Evolutionary conservation across 2,113 vertebrate species (phyloP).

Genomic region (Myotis davidii): DNA sequence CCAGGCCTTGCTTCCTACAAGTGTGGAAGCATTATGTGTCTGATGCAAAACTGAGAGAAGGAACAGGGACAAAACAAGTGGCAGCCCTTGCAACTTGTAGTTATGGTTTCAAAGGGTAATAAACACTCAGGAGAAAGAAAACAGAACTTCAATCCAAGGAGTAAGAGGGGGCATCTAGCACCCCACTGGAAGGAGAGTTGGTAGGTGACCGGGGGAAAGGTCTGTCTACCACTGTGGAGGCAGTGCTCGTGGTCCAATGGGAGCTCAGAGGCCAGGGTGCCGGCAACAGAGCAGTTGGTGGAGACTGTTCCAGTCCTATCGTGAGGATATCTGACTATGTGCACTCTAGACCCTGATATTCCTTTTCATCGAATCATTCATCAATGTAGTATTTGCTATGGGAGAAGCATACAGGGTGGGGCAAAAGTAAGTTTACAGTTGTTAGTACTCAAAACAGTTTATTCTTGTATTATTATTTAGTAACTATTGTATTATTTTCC

Average conservation of each 20-base stretch:
- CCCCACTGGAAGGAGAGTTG: not conserved
- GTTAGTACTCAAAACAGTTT: not conserved
- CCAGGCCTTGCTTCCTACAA: not conserved
- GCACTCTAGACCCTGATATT: not conserved
- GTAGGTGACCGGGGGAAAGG: not conserved
- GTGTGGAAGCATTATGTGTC: not conserved
- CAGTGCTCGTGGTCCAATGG: not conserved
- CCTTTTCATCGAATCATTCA: not conserved
- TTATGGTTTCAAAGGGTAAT: not conserved
- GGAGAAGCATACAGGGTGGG: not conserved
- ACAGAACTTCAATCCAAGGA: not conserved
- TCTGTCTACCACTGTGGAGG: not conserved
- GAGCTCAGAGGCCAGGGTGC: not conserved
- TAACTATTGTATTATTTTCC: not conserved
- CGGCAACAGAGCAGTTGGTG: not conserved
- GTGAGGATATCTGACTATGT: not conserved
- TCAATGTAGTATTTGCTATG: not conserved
- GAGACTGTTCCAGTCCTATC: not conserved
- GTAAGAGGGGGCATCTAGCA: not conserved
- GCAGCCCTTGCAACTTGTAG: not conserved
- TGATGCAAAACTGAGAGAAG: not conserved
- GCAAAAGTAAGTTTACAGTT: not conserved
- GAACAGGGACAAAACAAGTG: not conserved
- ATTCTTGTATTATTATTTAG: not conserved
- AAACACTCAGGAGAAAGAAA: not conserved